Evolutionary conservation across 2,888 invertebrate species (phyloP).

Genomic region (Hypena proboscidalis): DNA sequence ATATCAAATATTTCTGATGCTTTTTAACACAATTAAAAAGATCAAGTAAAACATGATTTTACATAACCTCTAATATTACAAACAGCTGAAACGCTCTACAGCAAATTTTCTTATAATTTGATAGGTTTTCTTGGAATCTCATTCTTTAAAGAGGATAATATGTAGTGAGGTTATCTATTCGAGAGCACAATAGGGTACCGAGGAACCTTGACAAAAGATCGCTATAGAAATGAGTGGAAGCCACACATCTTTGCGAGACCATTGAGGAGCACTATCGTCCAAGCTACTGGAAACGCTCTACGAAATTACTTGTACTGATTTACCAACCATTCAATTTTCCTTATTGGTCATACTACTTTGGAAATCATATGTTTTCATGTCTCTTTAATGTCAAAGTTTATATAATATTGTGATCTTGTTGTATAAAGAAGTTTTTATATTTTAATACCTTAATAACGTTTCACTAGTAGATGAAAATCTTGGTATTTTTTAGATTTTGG

Average conservation of each 20-base stretch:
- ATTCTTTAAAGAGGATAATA: constrained; percentile 48
- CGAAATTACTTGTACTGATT: constrained; percentile 48
- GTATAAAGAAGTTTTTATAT: no score
- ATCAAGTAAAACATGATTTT: constrained; percentile 1
- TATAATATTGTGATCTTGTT: no score
- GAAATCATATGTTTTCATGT: not conserved
- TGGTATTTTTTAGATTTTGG: no score
- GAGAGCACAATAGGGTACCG: constrained; percentile 52
- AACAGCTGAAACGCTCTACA: constrained; percentile 14
- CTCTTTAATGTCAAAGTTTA: no score
- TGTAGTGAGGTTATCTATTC: constrained; percentile 54
- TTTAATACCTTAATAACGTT: no score
- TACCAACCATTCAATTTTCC: constrained; percentile 25
- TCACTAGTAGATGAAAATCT: no score
- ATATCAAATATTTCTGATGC: no score
- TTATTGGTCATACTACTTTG: constrained; percentile 27
- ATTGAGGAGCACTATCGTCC: constrained; percentile 44
- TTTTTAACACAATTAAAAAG: no score
- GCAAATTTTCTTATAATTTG: constrained; percentile 44
- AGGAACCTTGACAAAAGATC: constrained; percentile 60
- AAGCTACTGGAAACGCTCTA: constrained; percentile 48
- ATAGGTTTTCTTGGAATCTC: constrained; percentile 49
- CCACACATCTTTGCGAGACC: constrained; percentile 53
- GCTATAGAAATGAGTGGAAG: constrained; percentile 54
- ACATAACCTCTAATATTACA: constrained; percentile 11